phyloP scores from a whole-genome alignment of 2,888 invertebrate species.

The Cataglyphis rosenhaueri region DNA sequence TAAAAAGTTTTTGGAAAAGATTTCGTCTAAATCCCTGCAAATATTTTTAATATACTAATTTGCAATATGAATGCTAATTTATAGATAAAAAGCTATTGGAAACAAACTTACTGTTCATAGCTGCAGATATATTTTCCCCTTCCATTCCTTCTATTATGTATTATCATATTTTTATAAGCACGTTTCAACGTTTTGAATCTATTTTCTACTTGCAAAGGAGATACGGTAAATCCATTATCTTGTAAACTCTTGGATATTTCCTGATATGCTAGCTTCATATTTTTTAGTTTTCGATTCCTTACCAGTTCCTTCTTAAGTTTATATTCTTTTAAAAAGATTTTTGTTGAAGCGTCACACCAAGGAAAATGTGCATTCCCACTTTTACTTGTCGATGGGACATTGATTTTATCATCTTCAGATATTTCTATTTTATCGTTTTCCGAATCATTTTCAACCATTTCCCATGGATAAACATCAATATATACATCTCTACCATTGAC shows the following conservation, averaged over 20 bases:
- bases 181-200: constrained; percentile 44
- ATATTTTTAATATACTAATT: not conserved
- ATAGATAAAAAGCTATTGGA: not conserved
- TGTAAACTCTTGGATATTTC: constrained; percentile 19
- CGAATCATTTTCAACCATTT: not conserved
- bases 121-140: constrained; percentile 47
- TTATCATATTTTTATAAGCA: constrained; percentile 52
- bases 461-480: constrained; percentile 31
- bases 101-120: constrained; percentile 40
- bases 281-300: constrained; percentile 26
- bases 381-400: constrained; percentile 14
- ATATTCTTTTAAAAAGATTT: constrained; percentile 43
- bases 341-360: constrained; percentile 38
- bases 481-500: constrained; percentile 38
- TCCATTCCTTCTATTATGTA: constrained; percentile 31
- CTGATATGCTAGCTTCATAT: constrained; percentile 41
- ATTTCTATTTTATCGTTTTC: not conserved
- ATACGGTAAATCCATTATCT: constrained; percentile 25
- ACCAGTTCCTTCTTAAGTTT: constrained; percentile 36
- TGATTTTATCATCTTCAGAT: not conserved
- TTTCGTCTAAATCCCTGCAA: constrained; percentile 33
- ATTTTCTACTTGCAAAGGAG: constrained; percentile 46
- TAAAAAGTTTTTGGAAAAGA: constrained; percentile 13
- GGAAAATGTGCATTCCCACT: constrained; percentile 30
- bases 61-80: not conserved